phyloP scores from a whole-genome alignment of 2,888 invertebrate species.

The Drosophila greeni region DNA sequence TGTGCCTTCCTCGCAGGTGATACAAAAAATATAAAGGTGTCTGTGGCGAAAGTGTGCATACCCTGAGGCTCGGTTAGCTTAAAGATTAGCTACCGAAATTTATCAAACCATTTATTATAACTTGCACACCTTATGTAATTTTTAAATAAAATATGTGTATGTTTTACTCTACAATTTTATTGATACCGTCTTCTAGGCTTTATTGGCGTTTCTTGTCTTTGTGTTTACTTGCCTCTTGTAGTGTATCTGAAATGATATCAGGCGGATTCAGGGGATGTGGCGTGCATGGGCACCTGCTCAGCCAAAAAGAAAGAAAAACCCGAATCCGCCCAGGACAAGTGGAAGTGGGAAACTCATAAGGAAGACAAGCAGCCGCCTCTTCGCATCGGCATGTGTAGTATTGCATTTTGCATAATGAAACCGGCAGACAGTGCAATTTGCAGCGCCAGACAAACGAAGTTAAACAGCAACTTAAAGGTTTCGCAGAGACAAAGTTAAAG shows the following conservation, averaged over 20 bases:
- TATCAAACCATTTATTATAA: background rate
- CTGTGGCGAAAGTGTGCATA: conserved; percentile 13
- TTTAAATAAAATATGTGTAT: background rate
- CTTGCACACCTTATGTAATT: background rate
- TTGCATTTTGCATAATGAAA: conserved; percentile 63
- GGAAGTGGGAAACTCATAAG: conserved; percentile 25
- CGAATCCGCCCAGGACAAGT: conserved; percentile 1
- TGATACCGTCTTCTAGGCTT: too few species aligned
- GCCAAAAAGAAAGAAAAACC: conserved; percentile 2
- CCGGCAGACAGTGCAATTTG: conserved; percentile 59
- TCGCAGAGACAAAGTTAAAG: conserved; percentile 35
- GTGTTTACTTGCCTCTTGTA: background rate
- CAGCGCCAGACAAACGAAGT: conserved; percentile 52
- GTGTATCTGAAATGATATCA: background rate
- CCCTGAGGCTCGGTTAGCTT: conserved; percentile 2
- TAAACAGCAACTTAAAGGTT: conserved; percentile 55
- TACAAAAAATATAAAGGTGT: conserved; percentile 24
- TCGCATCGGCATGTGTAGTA: conserved; percentile 21
- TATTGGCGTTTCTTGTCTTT: too few species aligned
- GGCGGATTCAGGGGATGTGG: conserved; percentile 1
- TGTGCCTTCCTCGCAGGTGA: conserved; percentile 41
- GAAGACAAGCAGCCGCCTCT: conserved; percentile 23
- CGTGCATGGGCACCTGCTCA: conserved; percentile 4
- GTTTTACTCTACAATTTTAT: background rate
- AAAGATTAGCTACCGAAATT: background rate